phyloP scores from a whole-genome alignment of 2,797 vertebrate species.

The Mormyrus hasselquistii region DNA sequence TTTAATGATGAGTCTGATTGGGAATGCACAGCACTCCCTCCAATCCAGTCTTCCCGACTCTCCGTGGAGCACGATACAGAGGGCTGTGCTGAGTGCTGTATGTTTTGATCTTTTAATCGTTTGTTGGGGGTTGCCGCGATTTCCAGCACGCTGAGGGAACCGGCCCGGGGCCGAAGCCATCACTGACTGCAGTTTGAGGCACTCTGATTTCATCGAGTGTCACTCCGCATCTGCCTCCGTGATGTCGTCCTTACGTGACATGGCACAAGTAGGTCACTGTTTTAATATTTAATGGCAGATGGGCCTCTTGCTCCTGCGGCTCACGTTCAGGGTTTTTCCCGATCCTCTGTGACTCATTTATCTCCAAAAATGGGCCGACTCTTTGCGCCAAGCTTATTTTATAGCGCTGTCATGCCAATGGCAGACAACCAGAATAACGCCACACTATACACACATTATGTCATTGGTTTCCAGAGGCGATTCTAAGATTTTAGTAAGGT shows the following conservation, averaged over 20 bases:
- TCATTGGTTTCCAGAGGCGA: background rate
- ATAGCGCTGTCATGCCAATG: background rate
- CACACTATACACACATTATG: background rate
- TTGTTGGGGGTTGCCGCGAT: slow-evolving; percentile 38
- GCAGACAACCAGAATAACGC: background rate
- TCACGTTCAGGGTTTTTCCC: background rate
- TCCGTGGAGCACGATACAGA: background rate
- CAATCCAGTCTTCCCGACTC: background rate
- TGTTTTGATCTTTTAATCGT: slow-evolving; percentile 55
- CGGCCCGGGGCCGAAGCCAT: background rate
- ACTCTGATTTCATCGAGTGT: slow-evolving; percentile 27
- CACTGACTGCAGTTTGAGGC: slow-evolving; percentile 18
- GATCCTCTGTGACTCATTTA: background rate
- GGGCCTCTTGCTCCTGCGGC: slow-evolving; percentile 21
- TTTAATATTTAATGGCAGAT: slow-evolving; percentile 54
- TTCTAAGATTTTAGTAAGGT: background rate
- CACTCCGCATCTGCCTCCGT: slow-evolving; percentile 28
- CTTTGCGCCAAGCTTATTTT: background rate
- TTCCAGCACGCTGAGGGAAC: slow-evolving; percentile 37
- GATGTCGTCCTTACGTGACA: slow-evolving; percentile 41
- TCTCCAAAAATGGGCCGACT: background rate
- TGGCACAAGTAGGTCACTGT: slow-evolving; percentile 14
- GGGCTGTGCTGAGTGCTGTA: background rate
- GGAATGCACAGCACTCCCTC: background rate
- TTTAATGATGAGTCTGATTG: background rate